phyloP scores from a whole-genome alignment of 1,140 invertebrate genomes.

The Phthorimaea operculella region DNA sequence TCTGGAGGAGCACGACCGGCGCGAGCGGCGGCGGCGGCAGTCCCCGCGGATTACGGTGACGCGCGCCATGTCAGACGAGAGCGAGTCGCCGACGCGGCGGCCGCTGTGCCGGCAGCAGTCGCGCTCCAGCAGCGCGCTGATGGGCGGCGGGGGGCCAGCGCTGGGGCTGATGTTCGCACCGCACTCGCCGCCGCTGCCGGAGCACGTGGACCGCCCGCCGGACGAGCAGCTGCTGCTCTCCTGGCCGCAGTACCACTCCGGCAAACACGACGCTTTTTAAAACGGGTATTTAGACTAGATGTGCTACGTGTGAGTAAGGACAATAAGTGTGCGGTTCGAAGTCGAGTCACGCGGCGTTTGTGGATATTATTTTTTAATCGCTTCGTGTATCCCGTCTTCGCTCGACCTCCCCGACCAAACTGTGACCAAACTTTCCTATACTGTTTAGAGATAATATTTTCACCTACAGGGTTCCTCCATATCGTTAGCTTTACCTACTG shows the following conservation, averaged over 20 bases:
- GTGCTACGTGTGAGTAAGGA: conserved; percentile 18
- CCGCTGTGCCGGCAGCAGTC: conserved; percentile 67
- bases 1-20: conserved; percentile 46
- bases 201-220: conserved; percentile 47
- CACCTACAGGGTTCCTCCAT: conserved; percentile 66
- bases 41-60: conserved; percentile 78
- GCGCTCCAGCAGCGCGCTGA: conserved; percentile 67
- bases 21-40: conserved; percentile 57
- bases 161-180: conserved; percentile 23
- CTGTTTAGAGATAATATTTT: conserved; percentile 43
- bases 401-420: conserved; percentile 47
- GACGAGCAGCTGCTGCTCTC: conserved; percentile 67
- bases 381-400: conserved; percentile 31
- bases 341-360: conserved; percentile 36
- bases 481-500: conserved; percentile 63
- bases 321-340: conserved; percentile 43
- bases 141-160: conserved; percentile 37
- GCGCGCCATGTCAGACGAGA: conserved; percentile 77
- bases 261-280: conserved; percentile 47
- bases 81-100: conserved; percentile 65
- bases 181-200: conserved; percentile 60
- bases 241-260: conserved; percentile 55
- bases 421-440: conserved; percentile 60
- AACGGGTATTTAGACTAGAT: conserved; percentile 30
- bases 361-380: conserved; percentile 39